phyloP scores from a whole-genome alignment of 2,113 vertebrate genomes.

The Pantherophis guttatus region DNA sequence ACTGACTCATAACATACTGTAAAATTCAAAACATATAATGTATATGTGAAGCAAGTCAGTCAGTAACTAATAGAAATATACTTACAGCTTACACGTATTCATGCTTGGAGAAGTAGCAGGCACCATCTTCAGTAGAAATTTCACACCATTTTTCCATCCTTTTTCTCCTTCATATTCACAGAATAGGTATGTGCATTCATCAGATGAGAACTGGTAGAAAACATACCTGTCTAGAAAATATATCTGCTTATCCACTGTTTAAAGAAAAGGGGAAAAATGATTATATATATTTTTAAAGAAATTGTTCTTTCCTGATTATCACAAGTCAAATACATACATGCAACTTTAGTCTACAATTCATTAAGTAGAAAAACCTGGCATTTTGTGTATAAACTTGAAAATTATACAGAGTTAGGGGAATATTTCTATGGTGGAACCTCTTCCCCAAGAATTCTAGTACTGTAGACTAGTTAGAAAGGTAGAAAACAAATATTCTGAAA shows the following conservation, averaged over 20 bases:
- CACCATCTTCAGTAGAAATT: slow-evolving; percentile 86
- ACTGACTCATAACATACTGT: not conserved
- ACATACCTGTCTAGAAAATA: slow-evolving; percentile 89
- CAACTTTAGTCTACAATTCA: not conserved
- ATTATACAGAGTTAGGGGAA: not conserved
- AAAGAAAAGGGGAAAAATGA: slow-evolving; percentile 28
- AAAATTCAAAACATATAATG: not conserved
- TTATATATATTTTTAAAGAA: not conserved
- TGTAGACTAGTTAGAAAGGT: not conserved
- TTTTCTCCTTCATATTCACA: slow-evolving; percentile 91
- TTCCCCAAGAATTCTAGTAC: not conserved
- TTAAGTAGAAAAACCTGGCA: not conserved
- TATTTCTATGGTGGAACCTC: not conserved
- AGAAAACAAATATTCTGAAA: not conserved
- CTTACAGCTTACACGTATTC: slow-evolving; percentile 85
- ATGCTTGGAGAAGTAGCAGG: slow-evolving; percentile 82
- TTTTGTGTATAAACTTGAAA: not conserved
- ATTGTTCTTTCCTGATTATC: not conserved
- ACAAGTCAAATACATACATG: not conserved
- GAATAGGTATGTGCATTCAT: slow-evolving; percentile 87
- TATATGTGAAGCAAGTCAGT: not conserved
- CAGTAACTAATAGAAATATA: slow-evolving; percentile 37
- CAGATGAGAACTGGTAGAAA: slow-evolving; percentile 96
- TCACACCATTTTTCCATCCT: slow-evolving; percentile 90
- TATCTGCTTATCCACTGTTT: slow-evolving; percentile 88